Percentiles rank a stretch among this genome's conserved stretches.
Conservation (phyloP, 2,797 vertebrate genomes). For the Natrix natrix region DNA sequence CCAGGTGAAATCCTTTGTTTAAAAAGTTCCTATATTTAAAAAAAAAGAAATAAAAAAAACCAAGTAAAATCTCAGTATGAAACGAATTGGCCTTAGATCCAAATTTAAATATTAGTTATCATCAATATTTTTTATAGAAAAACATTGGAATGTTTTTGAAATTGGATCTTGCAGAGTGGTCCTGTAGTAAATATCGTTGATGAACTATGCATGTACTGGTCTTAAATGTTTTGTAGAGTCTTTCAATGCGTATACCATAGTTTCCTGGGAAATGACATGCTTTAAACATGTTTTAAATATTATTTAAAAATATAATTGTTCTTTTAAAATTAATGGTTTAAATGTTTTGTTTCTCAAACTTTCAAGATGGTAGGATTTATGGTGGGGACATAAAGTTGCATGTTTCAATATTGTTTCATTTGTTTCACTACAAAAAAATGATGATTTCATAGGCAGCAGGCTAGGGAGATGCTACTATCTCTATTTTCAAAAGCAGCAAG, state of each 20-base stretch:
- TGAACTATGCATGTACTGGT: not conserved
- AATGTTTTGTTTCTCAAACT: not conserved
- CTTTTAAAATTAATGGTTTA: not conserved
- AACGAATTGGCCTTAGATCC: not conserved
- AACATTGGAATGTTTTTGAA: not conserved
- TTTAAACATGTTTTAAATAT: not conserved
- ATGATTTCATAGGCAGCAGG: not conserved
- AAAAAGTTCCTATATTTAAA: constrained; percentile 31
- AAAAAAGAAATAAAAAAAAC: constrained; percentile 22
- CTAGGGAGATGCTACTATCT: not conserved
- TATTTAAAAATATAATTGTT: not conserved
- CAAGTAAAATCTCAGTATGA: constrained; percentile 26
- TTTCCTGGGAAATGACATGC: not conserved
- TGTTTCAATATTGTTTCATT: not conserved
- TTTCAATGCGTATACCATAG: not conserved
- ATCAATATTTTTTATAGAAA: not conserved
- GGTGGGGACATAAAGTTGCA: not conserved
- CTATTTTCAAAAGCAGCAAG: not conserved
- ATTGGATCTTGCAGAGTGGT: not conserved
- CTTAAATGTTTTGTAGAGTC: constrained; percentile 22
- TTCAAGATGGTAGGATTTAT: not conserved
- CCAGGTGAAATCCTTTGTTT: constrained; percentile 48
- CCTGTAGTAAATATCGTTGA: not conserved
- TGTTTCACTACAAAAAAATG: not conserved
- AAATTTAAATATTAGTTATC: not conserved